These are phyloP conservation scores for Orchesella cincta DNA, from an alignment of 1,140 invertebrate genomes.

Conservation along the genomic window DNA sequence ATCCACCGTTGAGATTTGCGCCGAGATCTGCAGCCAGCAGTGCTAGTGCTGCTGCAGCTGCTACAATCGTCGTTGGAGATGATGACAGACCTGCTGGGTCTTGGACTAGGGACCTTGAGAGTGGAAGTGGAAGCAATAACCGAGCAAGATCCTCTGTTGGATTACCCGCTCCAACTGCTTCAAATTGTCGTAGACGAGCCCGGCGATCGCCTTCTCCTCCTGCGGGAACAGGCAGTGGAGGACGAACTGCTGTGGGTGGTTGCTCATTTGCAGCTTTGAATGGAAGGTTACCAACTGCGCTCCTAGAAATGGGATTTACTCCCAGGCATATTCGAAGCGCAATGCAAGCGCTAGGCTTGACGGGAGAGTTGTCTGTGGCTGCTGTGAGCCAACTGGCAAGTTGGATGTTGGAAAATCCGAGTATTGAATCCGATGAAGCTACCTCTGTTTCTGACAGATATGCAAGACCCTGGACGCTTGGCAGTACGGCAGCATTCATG, in stretches of 20 bases:
- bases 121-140: background rate
- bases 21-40: background rate
- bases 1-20: conserved; percentile 30
- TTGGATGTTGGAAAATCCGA: conserved; percentile 70
- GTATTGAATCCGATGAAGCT: conserved; percentile 53
- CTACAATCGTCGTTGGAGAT: background rate
- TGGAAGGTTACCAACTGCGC: conserved; percentile 39
- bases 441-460: background rate
- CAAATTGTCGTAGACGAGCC: conserved; percentile 32
- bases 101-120: background rate
- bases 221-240: background rate
- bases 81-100: background rate
- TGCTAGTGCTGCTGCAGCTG: background rate
- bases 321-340: conserved; percentile 64
- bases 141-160: background rate
- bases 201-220: conserved; percentile 46
- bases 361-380: conserved; percentile 62
- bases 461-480: background rate
- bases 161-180: background rate
- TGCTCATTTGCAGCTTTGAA: conserved; percentile 14
- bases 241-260: background rate
- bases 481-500: background rate
- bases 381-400: conserved; percentile 66
- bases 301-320: conserved; percentile 63
- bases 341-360: conserved; percentile 62